Conservation (phyloP, 1,140 invertebrate species). For the Drosophila athabasca region DNA sequence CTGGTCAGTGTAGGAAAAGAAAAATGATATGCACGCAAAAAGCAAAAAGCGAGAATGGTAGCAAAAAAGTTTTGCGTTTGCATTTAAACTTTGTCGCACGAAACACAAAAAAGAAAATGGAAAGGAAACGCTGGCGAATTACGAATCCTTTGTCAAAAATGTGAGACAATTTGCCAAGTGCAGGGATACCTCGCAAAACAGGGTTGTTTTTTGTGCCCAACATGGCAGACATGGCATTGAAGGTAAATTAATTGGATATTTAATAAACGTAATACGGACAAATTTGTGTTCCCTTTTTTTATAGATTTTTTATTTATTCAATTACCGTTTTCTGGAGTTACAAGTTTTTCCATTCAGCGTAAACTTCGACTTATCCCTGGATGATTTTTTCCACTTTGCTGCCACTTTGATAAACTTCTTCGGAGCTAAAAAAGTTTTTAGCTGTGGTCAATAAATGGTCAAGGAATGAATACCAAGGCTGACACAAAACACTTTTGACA, state of each 20-base stretch:
- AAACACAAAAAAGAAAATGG: conserved; percentile 19
- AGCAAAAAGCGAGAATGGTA: conserved; percentile 52
- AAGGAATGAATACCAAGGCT: too few relatives aligned
- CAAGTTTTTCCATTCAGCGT: too few relatives aligned
- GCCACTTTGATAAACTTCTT: too few relatives aligned
- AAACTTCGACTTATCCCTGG: too few relatives aligned
- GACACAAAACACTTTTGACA: not conserved
- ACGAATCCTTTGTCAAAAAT: conserved; percentile 50
- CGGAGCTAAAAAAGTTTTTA: not conserved
- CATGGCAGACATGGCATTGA: conserved; percentile 20
- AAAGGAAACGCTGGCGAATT: conserved; percentile 38
- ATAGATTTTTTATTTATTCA: not conserved
- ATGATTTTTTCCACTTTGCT: not conserved
- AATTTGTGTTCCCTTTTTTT: not conserved
- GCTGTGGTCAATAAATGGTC: not conserved
- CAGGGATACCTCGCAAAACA: conserved; percentile 15
- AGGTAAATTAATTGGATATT: conserved; percentile 24
- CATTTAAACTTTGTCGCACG: conserved; percentile 55
- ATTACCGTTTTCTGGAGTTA: not conserved
- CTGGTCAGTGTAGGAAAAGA: conserved; percentile 32
- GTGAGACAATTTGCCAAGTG: conserved; percentile 54
- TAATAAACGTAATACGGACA: conserved; percentile 6
- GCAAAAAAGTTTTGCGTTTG: conserved; percentile 63
- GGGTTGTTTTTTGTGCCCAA: conserved; percentile 1
- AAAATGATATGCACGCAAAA: conserved; percentile 50